Evolutionary conservation across 35 echinoderm and acorn worm species (phyloP).

Genomic region (Eucidaris tribuloides): DNA sequence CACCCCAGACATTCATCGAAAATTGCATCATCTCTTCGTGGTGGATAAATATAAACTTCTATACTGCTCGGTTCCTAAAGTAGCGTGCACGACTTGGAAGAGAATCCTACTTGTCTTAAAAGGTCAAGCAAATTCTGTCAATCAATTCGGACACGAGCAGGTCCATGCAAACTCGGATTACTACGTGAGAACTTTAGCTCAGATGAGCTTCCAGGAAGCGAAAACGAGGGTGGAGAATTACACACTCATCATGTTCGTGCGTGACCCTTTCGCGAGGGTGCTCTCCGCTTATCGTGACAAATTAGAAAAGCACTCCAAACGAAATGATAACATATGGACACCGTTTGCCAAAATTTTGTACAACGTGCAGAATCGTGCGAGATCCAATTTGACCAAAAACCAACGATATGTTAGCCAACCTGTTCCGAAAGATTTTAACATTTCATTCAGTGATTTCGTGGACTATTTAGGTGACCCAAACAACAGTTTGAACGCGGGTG

Average conservation of each 20-base stretch:
- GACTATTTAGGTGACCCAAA: conserved; percentile 7
- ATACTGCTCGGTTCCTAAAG: conserved; percentile 69
- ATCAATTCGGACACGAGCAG: neutral
- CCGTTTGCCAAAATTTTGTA: neutral
- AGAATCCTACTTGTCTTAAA: conserved; percentile 23
- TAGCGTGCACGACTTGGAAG: conserved; percentile 68
- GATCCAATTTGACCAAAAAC: neutral
- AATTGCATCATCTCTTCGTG: conserved; percentile 28
- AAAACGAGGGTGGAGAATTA: conserved; percentile 33
- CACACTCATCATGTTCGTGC: conserved; percentile 47
- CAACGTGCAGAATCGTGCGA: neutral
- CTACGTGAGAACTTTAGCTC: neutral
- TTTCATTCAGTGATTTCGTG: conserved; percentile 44
- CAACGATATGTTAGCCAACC: neutral
- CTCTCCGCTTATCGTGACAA: conserved; percentile 58
- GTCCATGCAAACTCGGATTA: neutral
- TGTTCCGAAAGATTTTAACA: neutral
- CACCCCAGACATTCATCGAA: neutral
- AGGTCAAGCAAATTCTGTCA: neutral
- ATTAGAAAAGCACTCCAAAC: conserved; percentile 7
- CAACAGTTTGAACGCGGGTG: neutral
- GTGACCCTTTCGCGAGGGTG: conserved; percentile 33
- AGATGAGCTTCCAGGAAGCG: neutral
- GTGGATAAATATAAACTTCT: conserved; percentile 49
- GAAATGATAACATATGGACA: too few species aligned